Evolutionary conservation across 2,797 vertebrate genomes (phyloP).

Genomic region (Catostomus latipinnis): DNA sequence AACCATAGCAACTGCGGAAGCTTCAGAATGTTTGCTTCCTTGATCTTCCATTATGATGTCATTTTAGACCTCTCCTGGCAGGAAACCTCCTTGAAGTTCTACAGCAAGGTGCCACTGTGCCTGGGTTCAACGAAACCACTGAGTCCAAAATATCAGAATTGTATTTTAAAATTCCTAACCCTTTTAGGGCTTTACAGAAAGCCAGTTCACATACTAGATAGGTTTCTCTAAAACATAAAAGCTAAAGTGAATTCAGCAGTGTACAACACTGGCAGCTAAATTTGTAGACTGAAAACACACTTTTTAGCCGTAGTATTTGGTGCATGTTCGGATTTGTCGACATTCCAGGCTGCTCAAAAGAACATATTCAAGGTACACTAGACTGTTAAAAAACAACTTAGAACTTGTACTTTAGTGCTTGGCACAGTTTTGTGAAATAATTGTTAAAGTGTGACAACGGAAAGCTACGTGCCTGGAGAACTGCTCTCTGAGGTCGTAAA

Average conservation of each 20-base stretch:
- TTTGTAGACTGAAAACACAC: constrained; percentile 46
- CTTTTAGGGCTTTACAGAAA: constrained; percentile 17
- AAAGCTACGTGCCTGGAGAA: constrained; percentile 38
- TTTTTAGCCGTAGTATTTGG: constrained; percentile 57
- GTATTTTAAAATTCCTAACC: constrained; percentile 21
- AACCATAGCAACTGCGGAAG: background rate
- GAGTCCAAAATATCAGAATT: constrained; percentile 69
- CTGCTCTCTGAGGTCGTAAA: constrained; percentile 46
- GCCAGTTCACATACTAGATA: constrained; percentile 49
- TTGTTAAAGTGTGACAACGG: constrained; percentile 53
- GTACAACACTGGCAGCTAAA: constrained; percentile 75
- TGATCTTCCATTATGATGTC: constrained; percentile 32
- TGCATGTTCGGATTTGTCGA: constrained; percentile 65
- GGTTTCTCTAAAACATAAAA: constrained; percentile 1
- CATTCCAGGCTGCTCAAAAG: constrained; percentile 72
- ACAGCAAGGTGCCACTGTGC: constrained; percentile 55
- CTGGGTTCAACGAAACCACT: constrained; percentile 62
- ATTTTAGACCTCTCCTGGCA: constrained; percentile 23
- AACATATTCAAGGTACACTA: constrained; percentile 50
- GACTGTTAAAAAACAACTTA: constrained; percentile 63
- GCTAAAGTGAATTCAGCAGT: constrained; percentile 42
- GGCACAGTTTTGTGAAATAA: constrained; percentile 64
- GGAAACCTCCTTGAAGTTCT: constrained; percentile 1
- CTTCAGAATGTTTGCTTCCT: background rate
- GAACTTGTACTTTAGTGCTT: constrained; percentile 60